Percentiles rank a stretch among this genome's conserved stretches.
Evolutionary conservation across 2,797 vertebrate genomes (phyloP).

Genomic region (Philypnodon macrostomus): DNA sequence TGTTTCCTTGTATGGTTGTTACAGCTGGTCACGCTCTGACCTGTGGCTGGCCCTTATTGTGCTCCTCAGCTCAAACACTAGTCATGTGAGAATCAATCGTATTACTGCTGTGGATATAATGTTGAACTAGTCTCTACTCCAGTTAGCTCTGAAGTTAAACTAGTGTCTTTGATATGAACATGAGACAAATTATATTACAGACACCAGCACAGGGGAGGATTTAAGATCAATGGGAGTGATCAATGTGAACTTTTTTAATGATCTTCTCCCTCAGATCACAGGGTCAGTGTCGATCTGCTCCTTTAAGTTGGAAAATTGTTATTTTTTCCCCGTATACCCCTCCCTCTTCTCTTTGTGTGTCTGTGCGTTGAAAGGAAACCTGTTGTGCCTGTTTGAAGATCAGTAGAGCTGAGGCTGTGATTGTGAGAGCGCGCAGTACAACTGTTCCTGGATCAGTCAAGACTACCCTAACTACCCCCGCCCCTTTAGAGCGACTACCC

Average conservation of each 20-base stretch:
- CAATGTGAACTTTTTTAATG: background rate
- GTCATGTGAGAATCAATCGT: conserved; percentile 7
- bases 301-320: conserved; percentile 47
- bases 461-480: background rate
- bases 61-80: conserved; percentile 17
- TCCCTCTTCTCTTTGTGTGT: conserved; percentile 42
- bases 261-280: background rate
- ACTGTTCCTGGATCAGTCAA: conserved; percentile 40
- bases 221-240: background rate
- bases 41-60: conserved; percentile 14
- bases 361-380: conserved; percentile 34
- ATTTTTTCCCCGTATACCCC: conserved; percentile 52
- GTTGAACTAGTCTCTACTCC: conserved; percentile 1
- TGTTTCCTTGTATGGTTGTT: conserved; percentile 36
- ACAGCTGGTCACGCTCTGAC: conserved; percentile 30
- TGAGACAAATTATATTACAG: background rate
- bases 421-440: background rate
- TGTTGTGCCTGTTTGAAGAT: conserved; percentile 58
- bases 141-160: background rate
- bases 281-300: conserved; percentile 34
- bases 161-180: too few relatives aligned
- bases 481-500: conserved; percentile 23
- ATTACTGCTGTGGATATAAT: background rate
- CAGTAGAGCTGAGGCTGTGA: conserved; percentile 10
- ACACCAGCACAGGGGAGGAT: background rate